Evolutionary conservation across 1,140 invertebrate genomes (phyloP), one percentile per base, ranked within the genome.

Genomic region (Caerostris extrusa): DNA sequence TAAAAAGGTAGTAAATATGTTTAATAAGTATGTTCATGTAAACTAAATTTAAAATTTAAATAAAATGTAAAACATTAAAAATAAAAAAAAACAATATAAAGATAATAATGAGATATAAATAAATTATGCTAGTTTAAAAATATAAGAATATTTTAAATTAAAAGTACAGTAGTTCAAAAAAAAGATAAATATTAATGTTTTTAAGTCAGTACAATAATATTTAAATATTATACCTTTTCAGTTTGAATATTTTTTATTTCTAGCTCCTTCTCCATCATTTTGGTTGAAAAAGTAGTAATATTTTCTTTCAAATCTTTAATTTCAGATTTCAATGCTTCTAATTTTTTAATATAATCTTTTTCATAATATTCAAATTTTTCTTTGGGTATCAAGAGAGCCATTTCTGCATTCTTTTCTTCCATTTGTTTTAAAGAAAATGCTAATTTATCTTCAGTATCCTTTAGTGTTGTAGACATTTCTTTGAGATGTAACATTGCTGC

Each of bases 271-370:
- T 91, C 93, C 17, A 53, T 64, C 2, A 95, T 3, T 60, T 7
- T 64, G 3, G 14, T 57, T 5, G 67, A 55, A 10, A 94, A 56
- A 17, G 12, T 61, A 7, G 53, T 55, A 14, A 94, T 53, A 83
- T 92, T 17, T 60, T 69, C 19, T 81, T 94, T 5, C 89, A 97
- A 96, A 3, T 96, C 96, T 67, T 96, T 95, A 56, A 82, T 83
- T 64, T 82, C 81, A 77, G 85, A 61, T 87, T 94, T 91, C 34
- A 91, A 19, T 19, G 92, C 19, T 82, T 93, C 12, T 50, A 93
- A 53, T 89, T 93, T 60, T 14, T 60, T 19, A n/a, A 19, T 12
- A 81, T 71, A 19, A 57, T 7, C 53, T 34, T 88, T 7, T 69
- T 93, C 60, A 61, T 14, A 77, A 55, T 5, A 12, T 81, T 61